These are phyloP conservation scores for Eilema depressum DNA, from an alignment of 2,888 invertebrate species.

Conservation along the genomic window DNA sequence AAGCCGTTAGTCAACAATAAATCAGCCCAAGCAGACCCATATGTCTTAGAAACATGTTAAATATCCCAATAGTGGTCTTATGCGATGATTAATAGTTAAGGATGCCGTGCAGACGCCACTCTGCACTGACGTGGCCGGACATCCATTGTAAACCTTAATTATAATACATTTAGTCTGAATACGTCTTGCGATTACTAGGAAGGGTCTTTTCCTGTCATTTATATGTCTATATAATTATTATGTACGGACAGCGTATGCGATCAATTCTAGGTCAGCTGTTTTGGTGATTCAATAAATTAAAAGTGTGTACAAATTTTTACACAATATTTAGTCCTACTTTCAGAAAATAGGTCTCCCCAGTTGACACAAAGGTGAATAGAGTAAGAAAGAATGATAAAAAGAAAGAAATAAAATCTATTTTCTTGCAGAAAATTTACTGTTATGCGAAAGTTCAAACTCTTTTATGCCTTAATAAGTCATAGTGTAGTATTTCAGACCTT, in stretches of 20 bases:
- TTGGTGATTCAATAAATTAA: background rate
- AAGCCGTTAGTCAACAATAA: background rate
- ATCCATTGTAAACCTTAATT: conserved; percentile 64
- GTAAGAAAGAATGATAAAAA: too few relatives aligned
- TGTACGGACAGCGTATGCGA: background rate
- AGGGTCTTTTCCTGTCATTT: conserved; percentile 40
- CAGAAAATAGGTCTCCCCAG: too few relatives aligned
- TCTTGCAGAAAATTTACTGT: too few relatives aligned
- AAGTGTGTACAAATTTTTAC: background rate
- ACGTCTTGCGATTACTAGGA: conserved; percentile 33
- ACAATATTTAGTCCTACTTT: too few relatives aligned
- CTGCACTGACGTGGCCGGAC: conserved; percentile 72
- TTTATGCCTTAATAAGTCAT: too few relatives aligned
- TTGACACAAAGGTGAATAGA: too few relatives aligned
- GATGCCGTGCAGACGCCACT: conserved; percentile 76
- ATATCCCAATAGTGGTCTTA: conserved; percentile 39
- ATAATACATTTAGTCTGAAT: conserved; percentile 45
- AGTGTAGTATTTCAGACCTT: too few relatives aligned
- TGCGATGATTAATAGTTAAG: conserved; percentile 65
- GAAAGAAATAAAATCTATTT: too few relatives aligned
- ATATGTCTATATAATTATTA: background rate
- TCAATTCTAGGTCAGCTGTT: background rate
- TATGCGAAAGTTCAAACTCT: too few relatives aligned
- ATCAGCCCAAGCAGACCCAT: conserved; percentile 32
- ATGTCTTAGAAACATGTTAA: conserved; percentile 44